Conservation (phyloP, 1,140 invertebrate genomes). For the Drosophila mayri region DNA sequence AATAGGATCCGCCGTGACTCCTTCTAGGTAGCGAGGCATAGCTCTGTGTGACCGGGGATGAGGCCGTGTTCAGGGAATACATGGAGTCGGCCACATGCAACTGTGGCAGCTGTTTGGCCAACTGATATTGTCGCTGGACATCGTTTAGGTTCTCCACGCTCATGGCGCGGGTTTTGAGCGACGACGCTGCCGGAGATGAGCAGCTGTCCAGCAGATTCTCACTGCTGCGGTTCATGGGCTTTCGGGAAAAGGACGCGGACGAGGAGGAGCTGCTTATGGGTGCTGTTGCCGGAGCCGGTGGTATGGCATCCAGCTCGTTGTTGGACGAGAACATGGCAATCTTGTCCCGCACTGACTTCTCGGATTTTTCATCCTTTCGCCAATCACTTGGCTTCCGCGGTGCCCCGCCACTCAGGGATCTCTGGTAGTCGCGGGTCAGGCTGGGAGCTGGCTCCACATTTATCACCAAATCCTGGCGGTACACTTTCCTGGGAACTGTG, state of each 20-base stretch:
- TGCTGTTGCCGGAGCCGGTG: slow-evolving; percentile 22
- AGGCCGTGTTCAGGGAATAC: slow-evolving; percentile 74
- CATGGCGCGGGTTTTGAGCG: slow-evolving; percentile 79
- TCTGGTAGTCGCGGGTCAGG: slow-evolving; percentile 67
- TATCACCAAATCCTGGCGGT: slow-evolving; percentile 80
- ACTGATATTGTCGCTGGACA: slow-evolving; percentile 75
- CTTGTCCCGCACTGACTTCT: slow-evolving; percentile 93
- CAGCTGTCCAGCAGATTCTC: slow-evolving; percentile 86
- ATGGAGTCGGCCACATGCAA: slow-evolving; percentile 75
- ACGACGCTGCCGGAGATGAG: slow-evolving; percentile 32
- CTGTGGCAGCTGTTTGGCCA: slow-evolving; percentile 74
- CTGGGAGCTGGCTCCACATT: slow-evolving; percentile 67
- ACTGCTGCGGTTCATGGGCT: slow-evolving; percentile 86
- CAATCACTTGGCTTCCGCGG: slow-evolving; percentile 77
- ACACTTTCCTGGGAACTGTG: slow-evolving; percentile 77
- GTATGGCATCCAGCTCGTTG: slow-evolving; percentile 72
- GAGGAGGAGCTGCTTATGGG: slow-evolving; percentile 24
- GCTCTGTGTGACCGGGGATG: slow-evolving; percentile 34
- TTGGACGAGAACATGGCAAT: slow-evolving; percentile 93
- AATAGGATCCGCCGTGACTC: slow-evolving; percentile 63
- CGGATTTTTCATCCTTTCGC: slow-evolving; percentile 91
- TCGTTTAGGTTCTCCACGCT: slow-evolving; percentile 83
- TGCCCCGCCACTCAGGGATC: slow-evolving; percentile 67
- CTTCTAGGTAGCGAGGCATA: slow-evolving; percentile 83
- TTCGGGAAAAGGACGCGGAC: slow-evolving; percentile 39